These are phyloP conservation scores for Tachina grossa DNA, from an alignment of 2,888 invertebrate genomes.

Conservation along the genomic window DNA sequence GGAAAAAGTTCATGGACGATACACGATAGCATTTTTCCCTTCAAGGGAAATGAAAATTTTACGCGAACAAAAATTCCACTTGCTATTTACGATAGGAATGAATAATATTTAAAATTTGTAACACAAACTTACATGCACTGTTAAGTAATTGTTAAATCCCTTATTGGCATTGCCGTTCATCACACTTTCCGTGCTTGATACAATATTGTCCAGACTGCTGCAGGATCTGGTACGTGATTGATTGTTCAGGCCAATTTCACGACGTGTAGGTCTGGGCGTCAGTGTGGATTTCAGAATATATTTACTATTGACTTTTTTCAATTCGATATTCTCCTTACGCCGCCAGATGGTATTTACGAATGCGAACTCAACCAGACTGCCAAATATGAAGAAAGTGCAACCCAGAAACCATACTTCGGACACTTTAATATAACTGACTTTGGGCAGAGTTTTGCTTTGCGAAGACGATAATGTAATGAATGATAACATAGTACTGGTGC, in stretches of 20 bases:
- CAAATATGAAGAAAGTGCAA: slow-evolving; percentile 80
- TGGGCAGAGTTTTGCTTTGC: slow-evolving; percentile 79
- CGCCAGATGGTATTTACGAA: slow-evolving; percentile 80
- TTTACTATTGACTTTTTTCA: slow-evolving; percentile 80
- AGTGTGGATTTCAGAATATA: slow-evolving; percentile 80
- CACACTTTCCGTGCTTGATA: slow-evolving; percentile 88
- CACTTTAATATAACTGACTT: slow-evolving; percentile 80
- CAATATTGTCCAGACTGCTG: slow-evolving; percentile 87
- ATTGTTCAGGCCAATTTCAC: slow-evolving; percentile 77
- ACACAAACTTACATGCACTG: slow-evolving; percentile 77
- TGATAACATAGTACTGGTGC: slow-evolving; percentile 80
- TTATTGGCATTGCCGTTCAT: slow-evolving; percentile 82
- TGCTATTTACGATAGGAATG: too few species aligned
- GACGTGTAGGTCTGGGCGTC: slow-evolving; percentile 78
- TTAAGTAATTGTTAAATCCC: slow-evolving; percentile 83
- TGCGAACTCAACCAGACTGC: slow-evolving; percentile 79
- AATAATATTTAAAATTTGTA: too few species aligned
- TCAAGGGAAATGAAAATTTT: too few species aligned
- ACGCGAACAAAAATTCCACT: too few species aligned
- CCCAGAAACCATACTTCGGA: slow-evolving; percentile 80
- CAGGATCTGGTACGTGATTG: slow-evolving; percentile 86
- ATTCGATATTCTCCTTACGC: slow-evolving; percentile 79
- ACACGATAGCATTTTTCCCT: too few species aligned
- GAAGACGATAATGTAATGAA: slow-evolving; percentile 79
- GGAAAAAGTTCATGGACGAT: too few species aligned